Base-by-base conservation (phyloP, 2,888 invertebrate species). In the Hypena proboscidalis region DNA sequence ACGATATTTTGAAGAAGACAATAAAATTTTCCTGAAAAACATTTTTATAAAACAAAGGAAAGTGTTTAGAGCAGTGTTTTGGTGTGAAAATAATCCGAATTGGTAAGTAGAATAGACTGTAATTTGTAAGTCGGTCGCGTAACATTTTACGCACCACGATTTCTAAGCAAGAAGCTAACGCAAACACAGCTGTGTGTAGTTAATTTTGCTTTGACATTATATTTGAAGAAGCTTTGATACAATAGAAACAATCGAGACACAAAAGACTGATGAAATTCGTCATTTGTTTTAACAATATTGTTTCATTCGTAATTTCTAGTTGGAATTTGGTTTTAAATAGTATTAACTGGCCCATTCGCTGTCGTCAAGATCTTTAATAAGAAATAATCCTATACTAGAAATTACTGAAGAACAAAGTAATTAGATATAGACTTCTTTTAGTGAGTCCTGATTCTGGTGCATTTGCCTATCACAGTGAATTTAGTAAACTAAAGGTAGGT, bases 21-120 rank as follows among this genome's bases (percentile, higher is more conserved):
- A 48, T 37, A 44, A 20, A 9, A 56, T 58, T 56, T 66, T 64
- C 63, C 56, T 63, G 67, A 62, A 62, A 65, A 58, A 45, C 47
- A 44, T 49, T 62, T 49, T 48, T 47, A 15, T 26, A 23, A 49
- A 47, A 58, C 48, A 49, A 49, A 49, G 48, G 39, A 50, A 19
- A 33, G 44, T 42, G 44, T 35, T 56, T 40, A 26, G 34, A 30
- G 39, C 13, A 26, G 38, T 51, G 14, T 25, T 26, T 25, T 29
- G 23, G 39, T 22, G 38, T 26, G 25, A 34, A 40, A 20, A 23
- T 14, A 25, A 32, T 34, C 7, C 34, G 29, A 54, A 41, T 62
- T 51, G 55, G 63, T 64, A 43, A 64, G 63, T 64, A 43, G 32
- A 43, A 23, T 33, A 14, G 10, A 29, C 30, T 43, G 17, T 35